Evolutionary conservation across 2,113 vertebrate genomes (phyloP).

Genomic region (Sander lucioperca): DNA sequence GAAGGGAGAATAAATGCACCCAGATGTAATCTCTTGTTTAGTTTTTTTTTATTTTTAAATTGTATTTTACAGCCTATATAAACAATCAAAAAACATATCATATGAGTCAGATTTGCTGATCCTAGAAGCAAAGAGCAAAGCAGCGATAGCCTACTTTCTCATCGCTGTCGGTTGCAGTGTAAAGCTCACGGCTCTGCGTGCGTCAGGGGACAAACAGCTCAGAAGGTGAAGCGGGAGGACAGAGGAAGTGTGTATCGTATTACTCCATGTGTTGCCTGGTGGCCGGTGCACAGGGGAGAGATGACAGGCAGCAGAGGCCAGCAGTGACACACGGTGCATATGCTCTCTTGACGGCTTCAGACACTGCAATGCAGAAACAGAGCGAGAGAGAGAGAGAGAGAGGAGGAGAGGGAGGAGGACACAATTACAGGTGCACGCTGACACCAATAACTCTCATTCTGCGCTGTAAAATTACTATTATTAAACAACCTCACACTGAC

Average conservation of each 20-base stretch:
- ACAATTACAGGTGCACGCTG: conserved; percentile 58
- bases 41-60: too few relatives aligned
- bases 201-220: conserved; percentile 47
- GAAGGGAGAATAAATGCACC: background rate
- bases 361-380: conserved; percentile 59
- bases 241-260: conserved; percentile 35
- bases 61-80: background rate
- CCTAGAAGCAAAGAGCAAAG: background rate
- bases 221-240: conserved; percentile 59
- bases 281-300: conserved; percentile 38
- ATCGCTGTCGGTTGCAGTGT: conserved; percentile 30
- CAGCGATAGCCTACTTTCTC: background rate
- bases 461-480: conserved; percentile 51
- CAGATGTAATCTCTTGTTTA: background rate
- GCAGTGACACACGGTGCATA: conserved; percentile 25
- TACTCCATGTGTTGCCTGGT: conserved; percentile 33
- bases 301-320: conserved; percentile 49
- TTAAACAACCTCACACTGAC: conserved; percentile 43
- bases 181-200: conserved; percentile 25
- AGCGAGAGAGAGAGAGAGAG: background rate
- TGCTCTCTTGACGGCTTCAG: conserved; percentile 53
- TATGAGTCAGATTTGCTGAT: background rate
- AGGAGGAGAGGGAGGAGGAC: background rate
- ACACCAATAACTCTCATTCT: conserved; percentile 43
- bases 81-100: background rate